Percentiles rank a stretch among this genome's conserved stretches.
Conservation (phyloP, 2,888 invertebrate species). For the Pomacea canaliculata region DNA sequence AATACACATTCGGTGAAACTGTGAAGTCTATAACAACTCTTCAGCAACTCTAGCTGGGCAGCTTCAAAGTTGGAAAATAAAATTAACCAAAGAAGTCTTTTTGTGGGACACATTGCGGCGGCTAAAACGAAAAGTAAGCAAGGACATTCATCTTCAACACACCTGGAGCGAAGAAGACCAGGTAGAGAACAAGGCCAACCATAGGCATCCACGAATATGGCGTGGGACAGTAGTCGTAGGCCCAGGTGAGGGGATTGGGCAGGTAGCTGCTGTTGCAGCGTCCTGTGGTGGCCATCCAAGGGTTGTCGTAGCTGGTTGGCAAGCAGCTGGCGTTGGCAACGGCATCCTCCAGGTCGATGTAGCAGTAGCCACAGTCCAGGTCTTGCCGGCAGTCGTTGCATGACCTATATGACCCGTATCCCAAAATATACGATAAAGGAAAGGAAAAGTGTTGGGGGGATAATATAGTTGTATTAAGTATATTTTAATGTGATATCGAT, state of each 20-base stretch:
- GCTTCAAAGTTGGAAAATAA: no score
- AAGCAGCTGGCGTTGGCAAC: conserved; percentile 67
- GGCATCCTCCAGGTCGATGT: conserved; percentile 43
- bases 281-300: conserved; percentile 59
- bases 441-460: conserved; percentile 38
- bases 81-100: no score
- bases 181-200: conserved; percentile 70
- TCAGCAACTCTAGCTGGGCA: no score
- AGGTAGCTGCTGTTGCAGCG: conserved; percentile 57
- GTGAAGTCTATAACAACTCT: neutral
- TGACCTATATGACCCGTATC: conserved; percentile 44
- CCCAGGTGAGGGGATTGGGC: conserved; percentile 63
- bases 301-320: conserved; percentile 57
- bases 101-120: no score
- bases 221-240: conserved; percentile 71
- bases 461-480: neutral
- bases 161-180: conserved; percentile 72
- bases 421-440: neutral
- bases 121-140: no score
- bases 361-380: conserved; percentile 72
- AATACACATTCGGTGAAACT: neutral
- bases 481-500: no score
- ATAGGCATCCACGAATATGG: conserved; percentile 71
- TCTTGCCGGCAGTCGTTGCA: conserved; percentile 71
- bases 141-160: conserved; percentile 10